Base-by-base conservation (phyloP, 1,140 invertebrate species). In the Drosophila pallidifrons region DNA sequence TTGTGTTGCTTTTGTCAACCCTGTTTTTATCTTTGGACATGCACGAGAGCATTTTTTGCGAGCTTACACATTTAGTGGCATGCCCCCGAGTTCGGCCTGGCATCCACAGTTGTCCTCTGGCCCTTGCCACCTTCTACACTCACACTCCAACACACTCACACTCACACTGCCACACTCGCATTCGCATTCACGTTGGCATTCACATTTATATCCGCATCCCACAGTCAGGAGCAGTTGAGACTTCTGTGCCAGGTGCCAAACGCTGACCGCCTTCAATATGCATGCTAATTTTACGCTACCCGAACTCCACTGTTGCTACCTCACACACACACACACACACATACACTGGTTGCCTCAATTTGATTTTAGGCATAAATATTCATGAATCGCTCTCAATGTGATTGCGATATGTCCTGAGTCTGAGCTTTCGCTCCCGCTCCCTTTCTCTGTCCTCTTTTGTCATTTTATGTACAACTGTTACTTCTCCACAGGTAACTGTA, bases 351-450 rank as follows among this genome's bases (percentile, higher is more conserved):
- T 75, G 58, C 72, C 72, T 70, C 66, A 75, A 75, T 75, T 75
- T 75, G 58, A 75, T 75, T 75, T 70, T 75, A 70, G 51, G 72
- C 60, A 75, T 75, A 75, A 75, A 75, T 75, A 75, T 75, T 75
- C 73, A 75, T 75, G 73, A 75, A 75, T 46, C 30, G 58, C 35
- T 64, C 45, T 75, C 59, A 63, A 75, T 75, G 43, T 67, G 73
- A 63, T 63, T 75, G 72, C 65, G 65, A 74, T 69, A 61, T 61
- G 49, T 69, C 16, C 69, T 20, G 30, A 2, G 30, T 41, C 30
- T 7, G 32, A 7, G 20, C n/a, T 5, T 8, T 15, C 54, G 5
- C 38, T 5, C 59, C 1, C 2, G 0, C 32, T 13, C n/a, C 2
- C 16, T 3, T 28, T 8, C 20, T 32, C 35, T 35, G 20, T 45